Evolutionary conservation across 2,797 vertebrate species (phyloP), one percentile per base, ranked within the genome.

Genomic region (Enteromius paludinosus): DNA sequence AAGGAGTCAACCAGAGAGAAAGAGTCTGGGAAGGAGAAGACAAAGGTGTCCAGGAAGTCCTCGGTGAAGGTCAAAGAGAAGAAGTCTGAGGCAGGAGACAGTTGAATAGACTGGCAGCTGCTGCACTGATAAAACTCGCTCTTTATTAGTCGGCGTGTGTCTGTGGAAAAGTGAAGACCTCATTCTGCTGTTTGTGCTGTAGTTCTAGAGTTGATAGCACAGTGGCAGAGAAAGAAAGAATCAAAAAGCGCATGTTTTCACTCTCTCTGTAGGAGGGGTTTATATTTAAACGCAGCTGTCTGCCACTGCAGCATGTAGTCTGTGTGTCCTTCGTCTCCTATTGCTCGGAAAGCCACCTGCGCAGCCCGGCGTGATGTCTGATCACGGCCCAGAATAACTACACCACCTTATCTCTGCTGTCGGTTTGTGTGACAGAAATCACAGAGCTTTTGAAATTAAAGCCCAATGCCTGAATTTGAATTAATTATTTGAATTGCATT

Each of bases 1-100:
- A 92, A 91, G 76, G 68, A 91, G 20, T 69, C 81, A 0, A 61
- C 49, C 5, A 41, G 71, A 64, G 73, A 85, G 38, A 85, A 76
- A 15, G 85, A 86, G 86, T 62, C 77, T 3, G 82, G 74, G 59
- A 84, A 79, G 76, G 86, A 89, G 52, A 84, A 78, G 75, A 88
- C 88, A 0, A 92, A 90, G 87, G 91, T 92, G 35, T 80, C 88
- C 47, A 90, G 85, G 75, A 93, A 92, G 87, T 86, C 92, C 4
- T 85, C 87, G 0, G 62, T 81, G 65, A 89, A 87, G 61, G 91
- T 90, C 61, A 94, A 94, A 84, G 94, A 94, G 87, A 94, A 92
- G 88, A 94, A 93, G 77, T 65, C 90, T 0, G 92, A 94, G 30
- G 89, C 90, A 0, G 91, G 35, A 2, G 93, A 94, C 0, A 89